Evolutionary conservation across 2,888 invertebrate genomes (phyloP).

Genomic region (Athalia cordata): DNA sequence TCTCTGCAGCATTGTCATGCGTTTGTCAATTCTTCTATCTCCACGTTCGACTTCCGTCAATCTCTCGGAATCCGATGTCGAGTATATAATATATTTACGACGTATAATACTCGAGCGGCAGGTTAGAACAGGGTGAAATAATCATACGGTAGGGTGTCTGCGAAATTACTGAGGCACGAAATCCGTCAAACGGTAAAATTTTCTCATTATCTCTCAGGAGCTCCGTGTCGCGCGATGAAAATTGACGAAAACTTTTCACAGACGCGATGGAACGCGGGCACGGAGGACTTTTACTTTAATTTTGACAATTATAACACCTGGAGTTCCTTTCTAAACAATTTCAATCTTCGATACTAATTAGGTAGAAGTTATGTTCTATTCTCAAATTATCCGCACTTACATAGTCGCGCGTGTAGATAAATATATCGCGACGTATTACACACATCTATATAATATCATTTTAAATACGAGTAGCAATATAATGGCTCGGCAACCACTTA

Average conservation of each 20-base stretch:
- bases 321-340: conserved; percentile 34
- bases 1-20: too few relatives aligned
- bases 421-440: neutral
- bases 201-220: conserved; percentile 22
- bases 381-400: conserved; percentile 14
- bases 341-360: conserved; percentile 1
- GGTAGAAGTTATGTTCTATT: conserved; percentile 14
- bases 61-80: too few relatives aligned
- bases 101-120: too few relatives aligned
- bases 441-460: neutral
- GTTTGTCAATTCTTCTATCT: too few relatives aligned
- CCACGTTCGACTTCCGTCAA: too few relatives aligned
- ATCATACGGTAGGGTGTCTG: conserved; percentile 32
- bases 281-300: neutral
- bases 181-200: conserved; percentile 34
- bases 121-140: neutral
- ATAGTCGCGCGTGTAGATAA: neutral
- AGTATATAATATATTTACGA: too few relatives aligned
- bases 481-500: conserved; percentile 26
- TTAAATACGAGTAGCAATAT: conserved; percentile 17
- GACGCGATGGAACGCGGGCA: neutral
- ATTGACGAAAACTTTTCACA: conserved; percentile 24
- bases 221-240: conserved; percentile 10
- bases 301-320: neutral
- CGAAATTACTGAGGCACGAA: conserved; percentile 35